Percentiles rank a stretch among this genome's conserved stretches.
Evolutionary conservation across 2,113 vertebrate genomes (phyloP).

Genomic region (human (Homo sapiens)): GRCh38 chr19:35267001-35267500

Average conservation of each 20-base stretch:
- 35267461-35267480: conserved; percentile 81
- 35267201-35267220: conserved; percentile 81
- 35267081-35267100: neutral
- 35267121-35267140: conserved; percentile 90
- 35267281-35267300: conserved; percentile 83
- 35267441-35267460: conserved; percentile 63
- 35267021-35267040: neutral
- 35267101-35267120: conserved; percentile 88
- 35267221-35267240: conserved; percentile 86
- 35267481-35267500: conserved; percentile 45
- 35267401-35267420: conserved; percentile 91
- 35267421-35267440: conserved; percentile 78
- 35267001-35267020: no score
- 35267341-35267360: conserved; percentile 75
- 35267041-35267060: neutral
- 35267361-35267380: conserved; percentile 74
- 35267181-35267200: conserved; percentile 81
- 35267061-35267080: neutral
- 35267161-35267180: conserved; percentile 70
- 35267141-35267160: conserved; percentile 79
- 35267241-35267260: conserved; percentile 56
- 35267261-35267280: conserved; percentile 72
- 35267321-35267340: conserved; percentile 75
- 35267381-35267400: conserved; percentile 84
- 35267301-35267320: conserved; percentile 91